Percentiles rank a stretch among this genome's conserved stretches.
Conservation (phyloP, 2,797 vertebrate species). For the Coluber constrictor region DNA sequence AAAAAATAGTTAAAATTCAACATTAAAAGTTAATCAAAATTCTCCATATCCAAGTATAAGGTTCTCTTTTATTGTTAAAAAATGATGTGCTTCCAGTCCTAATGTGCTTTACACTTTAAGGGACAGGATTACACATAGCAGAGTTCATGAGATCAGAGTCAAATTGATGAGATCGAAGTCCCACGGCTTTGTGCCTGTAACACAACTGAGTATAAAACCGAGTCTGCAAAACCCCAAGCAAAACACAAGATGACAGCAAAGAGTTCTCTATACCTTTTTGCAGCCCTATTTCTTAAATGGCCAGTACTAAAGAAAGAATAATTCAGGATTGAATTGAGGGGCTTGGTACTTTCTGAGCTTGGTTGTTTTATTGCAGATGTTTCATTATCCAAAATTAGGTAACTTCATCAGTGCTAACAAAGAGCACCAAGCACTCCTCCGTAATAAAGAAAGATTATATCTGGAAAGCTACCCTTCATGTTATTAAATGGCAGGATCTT, state of each 20-base stretch:
- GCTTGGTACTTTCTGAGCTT: not conserved
- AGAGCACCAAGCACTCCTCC: constrained; percentile 21
- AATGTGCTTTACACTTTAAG: not conserved
- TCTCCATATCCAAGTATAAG: not conserved
- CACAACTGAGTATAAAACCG: not conserved
- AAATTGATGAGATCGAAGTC: not conserved
- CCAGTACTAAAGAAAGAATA: constrained; percentile 63
- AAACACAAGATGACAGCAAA: not conserved
- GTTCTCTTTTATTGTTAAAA: not conserved
- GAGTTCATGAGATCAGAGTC: not conserved
- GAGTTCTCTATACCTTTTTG: not conserved
- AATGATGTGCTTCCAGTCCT: not conserved
- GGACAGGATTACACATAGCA: not conserved
- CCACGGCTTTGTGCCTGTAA: not conserved
- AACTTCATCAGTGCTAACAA: not conserved
- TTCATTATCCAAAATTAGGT: not conserved
- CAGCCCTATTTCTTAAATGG: not conserved
- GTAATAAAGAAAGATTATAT: constrained; percentile 72
- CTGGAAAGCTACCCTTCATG: constrained; percentile 73
- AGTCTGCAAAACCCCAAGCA: not conserved
- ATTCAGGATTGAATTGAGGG: not conserved
- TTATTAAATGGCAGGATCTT: constrained; percentile 74
- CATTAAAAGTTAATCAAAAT: not conserved
- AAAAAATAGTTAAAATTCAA: not conserved
- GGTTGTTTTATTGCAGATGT: not conserved